Percentiles rank a stretch among this genome's conserved stretches.
phyloP scores from a whole-genome alignment of 2,113 vertebrate species.

The Penelope pileata region DNA sequence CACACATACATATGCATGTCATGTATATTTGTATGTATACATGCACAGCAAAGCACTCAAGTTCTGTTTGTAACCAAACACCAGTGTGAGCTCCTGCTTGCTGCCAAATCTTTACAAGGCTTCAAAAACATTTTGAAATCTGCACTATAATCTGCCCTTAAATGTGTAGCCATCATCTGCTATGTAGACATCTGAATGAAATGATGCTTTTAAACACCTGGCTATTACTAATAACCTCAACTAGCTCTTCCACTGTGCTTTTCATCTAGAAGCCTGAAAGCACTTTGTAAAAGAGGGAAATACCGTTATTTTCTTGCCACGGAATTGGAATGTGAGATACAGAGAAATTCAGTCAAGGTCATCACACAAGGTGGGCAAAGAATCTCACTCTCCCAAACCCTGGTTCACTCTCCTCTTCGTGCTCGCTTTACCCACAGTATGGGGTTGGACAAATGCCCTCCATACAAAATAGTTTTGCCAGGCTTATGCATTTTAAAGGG shows the following conservation, averaged over 20 bases:
- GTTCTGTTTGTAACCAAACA: neutral
- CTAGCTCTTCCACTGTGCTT: neutral
- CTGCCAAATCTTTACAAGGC: neutral
- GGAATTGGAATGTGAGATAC: neutral
- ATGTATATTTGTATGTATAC: neutral
- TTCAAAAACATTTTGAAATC: neutral
- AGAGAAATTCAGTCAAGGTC: neutral
- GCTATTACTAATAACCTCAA: neutral
- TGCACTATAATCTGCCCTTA: neutral
- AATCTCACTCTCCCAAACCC: neutral
- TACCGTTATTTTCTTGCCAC: neutral
- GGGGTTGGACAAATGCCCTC: neutral
- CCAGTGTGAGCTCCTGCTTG: neutral
- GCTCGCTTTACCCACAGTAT: neutral
- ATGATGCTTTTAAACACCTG: neutral
- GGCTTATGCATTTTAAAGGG: neutral
- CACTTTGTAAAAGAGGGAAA: neutral
- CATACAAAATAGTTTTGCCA: neutral
- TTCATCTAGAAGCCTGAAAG: neutral
- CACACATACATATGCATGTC: neutral
- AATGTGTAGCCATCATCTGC: neutral
- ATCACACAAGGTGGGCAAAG: neutral
- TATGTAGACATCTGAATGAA: neutral
- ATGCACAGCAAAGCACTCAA: neutral
- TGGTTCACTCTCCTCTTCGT: neutral